Base-by-base conservation (phyloP, 1,140 invertebrate species). In the Sinella curviseta region DNA sequence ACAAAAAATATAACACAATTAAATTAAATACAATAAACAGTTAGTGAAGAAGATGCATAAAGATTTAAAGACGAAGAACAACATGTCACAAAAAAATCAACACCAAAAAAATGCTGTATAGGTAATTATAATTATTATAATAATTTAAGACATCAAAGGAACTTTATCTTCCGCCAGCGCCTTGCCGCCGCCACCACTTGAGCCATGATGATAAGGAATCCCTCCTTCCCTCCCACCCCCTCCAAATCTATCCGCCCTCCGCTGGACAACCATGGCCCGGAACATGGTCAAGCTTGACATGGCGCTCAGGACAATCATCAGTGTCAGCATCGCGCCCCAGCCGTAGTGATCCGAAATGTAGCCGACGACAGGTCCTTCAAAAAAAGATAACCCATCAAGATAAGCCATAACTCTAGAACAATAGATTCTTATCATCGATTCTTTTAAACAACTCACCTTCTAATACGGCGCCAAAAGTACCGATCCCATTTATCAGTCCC, bases 341-440 rank as follows among this genome's bases (percentile, higher is more conserved):
- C 89, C 88, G 80, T 87, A 88, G 8, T 81, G 79, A 12, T 86
- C 85, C 14, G 88, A 85, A 0, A 89, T 84, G 26, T 86, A 81
- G 20, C 88, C 88, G 77, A 90, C 86, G 2, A 90, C 74, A 28
- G 89, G 89, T 0, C 89, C 89, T 84, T 90, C 88, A 31, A 89
- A 79, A 24, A 70, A 70, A 70, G 12, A 31, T 70, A 60, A 60
- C 14, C 24, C 12, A 26, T 17, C 57, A 60, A 14, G 57, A 60
- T 26, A 4, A 60, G 12, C 57, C n/a, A 17, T 60, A 60, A 60
- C 24, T 26, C 4, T 14, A 60, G 39, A 12, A 20, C 20, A 60
- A 17, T n/a, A 60, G 57, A n/a, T 8, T n/a, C 8, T 34, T 34
- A n/a, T n/a, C 28, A n/a, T 12, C 60, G 12, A 28, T 30, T 36